These are phyloP conservation scores for Diuraphis noxia DNA, from an alignment of 1,140 invertebrate species.

Conservation along the genomic window DNA sequence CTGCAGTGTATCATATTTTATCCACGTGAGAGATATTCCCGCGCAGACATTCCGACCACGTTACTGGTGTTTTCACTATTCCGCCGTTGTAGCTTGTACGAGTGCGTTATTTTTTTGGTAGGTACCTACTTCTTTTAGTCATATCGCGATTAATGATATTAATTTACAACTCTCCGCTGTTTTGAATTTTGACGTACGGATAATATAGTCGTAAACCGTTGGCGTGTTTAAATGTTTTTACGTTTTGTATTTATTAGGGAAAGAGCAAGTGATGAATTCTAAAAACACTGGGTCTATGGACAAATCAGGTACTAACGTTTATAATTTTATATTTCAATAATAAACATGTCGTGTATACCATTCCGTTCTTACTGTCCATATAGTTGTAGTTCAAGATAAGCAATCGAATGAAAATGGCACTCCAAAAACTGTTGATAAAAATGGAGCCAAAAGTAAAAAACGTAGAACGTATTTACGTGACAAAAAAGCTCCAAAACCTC, in stretches of 20 bases:
- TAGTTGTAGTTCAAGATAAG: neutral
- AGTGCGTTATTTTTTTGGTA: too few relatives aligned
- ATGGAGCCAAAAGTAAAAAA: slow-evolving; percentile 66
- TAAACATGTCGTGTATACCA: neutral
- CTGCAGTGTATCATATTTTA: too few relatives aligned
- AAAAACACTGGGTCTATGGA: neutral
- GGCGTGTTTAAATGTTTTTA: neutral
- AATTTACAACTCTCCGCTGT: too few relatives aligned
- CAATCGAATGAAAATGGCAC: neutral
- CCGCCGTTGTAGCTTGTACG: too few relatives aligned
- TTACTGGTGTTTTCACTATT: too few relatives aligned
- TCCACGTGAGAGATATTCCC: too few relatives aligned
- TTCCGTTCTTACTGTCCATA: neutral
- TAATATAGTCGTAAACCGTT: neutral
- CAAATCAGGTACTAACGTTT: neutral
- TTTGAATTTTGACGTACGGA: neutral
- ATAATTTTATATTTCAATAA: neutral
- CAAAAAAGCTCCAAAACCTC: slow-evolving; percentile 72
- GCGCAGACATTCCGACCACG: too few relatives aligned
- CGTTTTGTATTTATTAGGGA: too few relatives aligned
- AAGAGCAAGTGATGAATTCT: neutral
- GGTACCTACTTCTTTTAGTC: neutral
- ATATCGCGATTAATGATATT: neutral
- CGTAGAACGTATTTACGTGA: slow-evolving; percentile 70
- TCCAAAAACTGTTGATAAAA: neutral